A percentile compares a stretch with the other conserved stretches of the same genome.
Conservation (phyloP, 2,797 vertebrate species). For the Propithecus perrieri region DNA sequence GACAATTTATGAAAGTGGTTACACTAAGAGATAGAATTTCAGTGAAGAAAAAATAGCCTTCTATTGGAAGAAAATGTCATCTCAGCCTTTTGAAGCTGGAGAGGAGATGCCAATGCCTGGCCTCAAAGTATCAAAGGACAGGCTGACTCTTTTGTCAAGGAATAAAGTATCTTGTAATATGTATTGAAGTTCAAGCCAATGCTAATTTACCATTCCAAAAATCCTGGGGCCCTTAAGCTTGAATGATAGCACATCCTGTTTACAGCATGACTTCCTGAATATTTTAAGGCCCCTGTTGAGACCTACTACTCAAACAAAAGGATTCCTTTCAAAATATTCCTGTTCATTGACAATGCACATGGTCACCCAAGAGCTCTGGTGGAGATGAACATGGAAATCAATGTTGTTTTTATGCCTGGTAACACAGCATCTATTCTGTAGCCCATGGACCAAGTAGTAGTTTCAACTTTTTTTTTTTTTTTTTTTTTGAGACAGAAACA, state of each 20-base stretch:
- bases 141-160: background rate
- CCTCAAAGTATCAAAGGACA: background rate
- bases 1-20: background rate
- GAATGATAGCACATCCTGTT: background rate
- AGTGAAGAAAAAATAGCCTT: background rate
- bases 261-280: background rate
- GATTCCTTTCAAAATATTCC: background rate
- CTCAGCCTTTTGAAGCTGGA: background rate
- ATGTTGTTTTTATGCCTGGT: background rate
- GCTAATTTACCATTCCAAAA: background rate
- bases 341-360: background rate
- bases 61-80: background rate
- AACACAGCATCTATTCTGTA: background rate
- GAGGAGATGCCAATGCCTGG: background rate
- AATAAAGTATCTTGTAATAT: background rate
- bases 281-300: background rate
- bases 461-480: background rate
- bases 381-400: background rate
- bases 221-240: background rate
- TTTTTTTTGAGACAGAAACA: too few species aligned
- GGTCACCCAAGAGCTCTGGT: background rate
- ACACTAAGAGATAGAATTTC: background rate
- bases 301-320: background rate
- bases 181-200: background rate
- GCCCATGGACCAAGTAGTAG: background rate